Percentiles rank a stretch among this genome's conserved stretches.
These are phyloP conservation scores for Lottia scabra DNA, from an alignment of 2,888 invertebrate species.

Conservation along the genomic window DNA sequence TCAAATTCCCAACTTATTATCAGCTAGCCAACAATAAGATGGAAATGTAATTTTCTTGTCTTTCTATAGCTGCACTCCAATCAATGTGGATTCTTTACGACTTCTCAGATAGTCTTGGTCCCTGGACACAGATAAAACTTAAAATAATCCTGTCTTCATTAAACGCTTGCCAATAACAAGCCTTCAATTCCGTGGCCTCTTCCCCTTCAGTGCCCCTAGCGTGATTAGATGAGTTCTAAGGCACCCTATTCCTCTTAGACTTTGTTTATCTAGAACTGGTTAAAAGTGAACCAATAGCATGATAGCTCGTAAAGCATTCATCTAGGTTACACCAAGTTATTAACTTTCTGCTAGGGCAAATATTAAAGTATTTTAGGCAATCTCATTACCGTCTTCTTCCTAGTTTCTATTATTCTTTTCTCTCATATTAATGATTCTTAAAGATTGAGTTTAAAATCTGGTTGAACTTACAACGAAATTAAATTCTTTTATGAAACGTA, in stretches of 20 bases:
- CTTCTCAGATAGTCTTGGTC: not conserved
- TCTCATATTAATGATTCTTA: no score
- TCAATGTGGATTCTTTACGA: constrained; percentile 2
- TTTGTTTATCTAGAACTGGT: constrained; percentile 3
- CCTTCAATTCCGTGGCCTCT: constrained; percentile 3
- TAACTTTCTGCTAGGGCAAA: constrained; percentile 4
- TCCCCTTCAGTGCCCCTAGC: constrained; percentile 6
- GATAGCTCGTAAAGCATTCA: not conserved
- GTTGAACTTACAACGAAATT: no score
- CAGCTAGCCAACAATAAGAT: constrained; percentile 2
- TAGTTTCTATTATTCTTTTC: no score
- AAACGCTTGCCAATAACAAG: constrained; percentile 4
- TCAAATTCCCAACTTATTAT: constrained; percentile 1
- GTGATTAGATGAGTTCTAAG: constrained; percentile 3
- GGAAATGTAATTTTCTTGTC: constrained; percentile 7
- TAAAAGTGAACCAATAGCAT: not conserved
- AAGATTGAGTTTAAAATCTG: no score
- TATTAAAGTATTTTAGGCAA: constrained; percentile 1
- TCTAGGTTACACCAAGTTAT: not conserved
- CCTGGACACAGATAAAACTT: not conserved
- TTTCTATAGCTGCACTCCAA: not conserved
- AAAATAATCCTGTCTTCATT: not conserved
- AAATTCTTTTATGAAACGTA: no score
- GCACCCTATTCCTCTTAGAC: not conserved
- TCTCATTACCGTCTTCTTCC: not conserved